Evolutionary conservation across 37 sponge, comb jelly and placozoan genomes (phyloP).

Genomic region (Chondrosia reniformis): DNA sequence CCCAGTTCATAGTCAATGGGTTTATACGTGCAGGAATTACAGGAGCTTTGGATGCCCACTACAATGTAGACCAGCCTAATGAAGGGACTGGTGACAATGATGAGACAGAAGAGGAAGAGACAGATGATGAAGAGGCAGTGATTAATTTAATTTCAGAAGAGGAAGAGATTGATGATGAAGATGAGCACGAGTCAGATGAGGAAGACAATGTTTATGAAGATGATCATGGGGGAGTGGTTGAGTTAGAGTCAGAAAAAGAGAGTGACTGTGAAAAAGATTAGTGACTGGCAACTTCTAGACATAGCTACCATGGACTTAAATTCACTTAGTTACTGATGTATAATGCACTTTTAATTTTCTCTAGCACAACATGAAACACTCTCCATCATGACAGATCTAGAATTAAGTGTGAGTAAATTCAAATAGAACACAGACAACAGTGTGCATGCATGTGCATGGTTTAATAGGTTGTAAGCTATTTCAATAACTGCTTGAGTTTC

Average conservation of each 20-base stretch:
- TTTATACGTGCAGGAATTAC: slow-evolving; percentile 20
- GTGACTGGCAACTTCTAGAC: not conserved
- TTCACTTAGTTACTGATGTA: not conserved
- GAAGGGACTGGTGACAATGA: not conserved
- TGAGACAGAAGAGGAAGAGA: not conserved
- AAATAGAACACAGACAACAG: not conserved
- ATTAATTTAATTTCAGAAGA: not conserved
- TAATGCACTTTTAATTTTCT: not conserved
- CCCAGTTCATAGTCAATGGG: slow-evolving; percentile 20
- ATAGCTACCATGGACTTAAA: not conserved
- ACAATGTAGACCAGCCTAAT: too few relatives aligned
- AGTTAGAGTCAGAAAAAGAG: not conserved
- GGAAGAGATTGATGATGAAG: slow-evolving; percentile 4
- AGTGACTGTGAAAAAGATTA: not conserved
- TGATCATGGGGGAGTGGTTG: not conserved
- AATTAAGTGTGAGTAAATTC: not conserved
- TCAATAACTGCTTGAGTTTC: slow-evolving; percentile 2
- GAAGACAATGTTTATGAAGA: not conserved
- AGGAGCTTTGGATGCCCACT: slow-evolving; percentile 16
- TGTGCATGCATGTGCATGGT: not conserved
- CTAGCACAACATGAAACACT: not conserved
- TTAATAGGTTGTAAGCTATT: not conserved
- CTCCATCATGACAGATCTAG: not conserved
- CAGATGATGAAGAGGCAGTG: not conserved
- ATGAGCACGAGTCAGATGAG: not conserved